These are phyloP conservation scores for Drosophila jambulina DNA, from an alignment of 1,140 invertebrate genomes.

Conservation along the genomic window DNA sequence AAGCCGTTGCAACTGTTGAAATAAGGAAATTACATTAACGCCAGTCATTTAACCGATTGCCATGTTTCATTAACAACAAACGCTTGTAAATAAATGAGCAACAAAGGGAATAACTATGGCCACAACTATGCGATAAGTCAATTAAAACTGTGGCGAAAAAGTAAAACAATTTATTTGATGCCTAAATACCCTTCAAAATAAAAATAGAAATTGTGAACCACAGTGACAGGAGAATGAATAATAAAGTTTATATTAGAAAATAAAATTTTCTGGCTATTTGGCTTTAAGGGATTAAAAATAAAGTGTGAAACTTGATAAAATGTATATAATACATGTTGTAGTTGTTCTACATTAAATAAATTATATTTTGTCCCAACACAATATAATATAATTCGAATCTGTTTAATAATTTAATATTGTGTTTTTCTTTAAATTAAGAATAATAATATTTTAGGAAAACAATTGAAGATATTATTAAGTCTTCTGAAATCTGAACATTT, in stretches of 20 bases:
- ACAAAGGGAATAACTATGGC: conserved; percentile 15
- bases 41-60: conserved; percentile 36
- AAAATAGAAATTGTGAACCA: background rate
- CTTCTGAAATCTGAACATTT: too few relatives aligned
- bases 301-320: background rate
- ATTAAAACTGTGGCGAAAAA: conserved; percentile 12
- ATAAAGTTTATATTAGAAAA: background rate
- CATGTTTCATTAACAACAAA: conserved; percentile 26
- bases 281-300: background rate
- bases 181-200: conserved; percentile 8
- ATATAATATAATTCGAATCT: too few relatives aligned
- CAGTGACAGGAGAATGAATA: background rate
- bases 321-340: too few relatives aligned
- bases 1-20: conserved; percentile 38
- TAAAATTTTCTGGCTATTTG: background rate
- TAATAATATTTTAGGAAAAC: too few relatives aligned
- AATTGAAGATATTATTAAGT: too few relatives aligned
- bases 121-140: conserved; percentile 40
- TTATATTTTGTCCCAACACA: too few relatives aligned
- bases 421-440: too few relatives aligned
- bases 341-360: too few relatives aligned
- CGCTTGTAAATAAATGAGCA: conserved; percentile 5
- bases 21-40: conserved; percentile 36
- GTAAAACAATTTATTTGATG: background rate
- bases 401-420: too few relatives aligned